Evolutionary conservation across 37 sponge, comb jelly and placozoan genomes (phyloP).

Genomic region (Tethya wilhelma): DNA sequence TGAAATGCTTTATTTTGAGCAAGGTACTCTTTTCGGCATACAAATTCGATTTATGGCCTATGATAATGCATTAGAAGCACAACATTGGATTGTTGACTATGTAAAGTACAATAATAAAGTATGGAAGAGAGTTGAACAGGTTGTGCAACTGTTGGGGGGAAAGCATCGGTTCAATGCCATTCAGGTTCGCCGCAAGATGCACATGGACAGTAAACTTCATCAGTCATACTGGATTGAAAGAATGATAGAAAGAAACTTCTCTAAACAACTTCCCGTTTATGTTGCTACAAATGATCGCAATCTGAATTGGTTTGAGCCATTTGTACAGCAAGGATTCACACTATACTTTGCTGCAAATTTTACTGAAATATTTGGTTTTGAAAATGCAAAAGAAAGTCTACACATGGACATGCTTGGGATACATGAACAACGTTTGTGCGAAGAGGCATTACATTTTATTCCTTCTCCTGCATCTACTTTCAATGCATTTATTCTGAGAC

Average conservation of each 20-base stretch:
- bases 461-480: constrained; percentile 74
- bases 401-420: constrained; percentile 69
- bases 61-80: constrained; percentile 50
- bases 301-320: constrained; percentile 57
- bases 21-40: constrained; percentile 87
- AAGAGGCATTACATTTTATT: constrained; percentile 64
- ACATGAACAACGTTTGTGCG: constrained; percentile 77
- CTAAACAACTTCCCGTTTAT: constrained; percentile 59
- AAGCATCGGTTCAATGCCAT: constrained; percentile 65
- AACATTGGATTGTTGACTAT: constrained; percentile 48
- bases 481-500: constrained; percentile 43
- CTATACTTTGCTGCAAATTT: constrained; percentile 59
- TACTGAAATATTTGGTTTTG: constrained; percentile 33
- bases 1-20: constrained; percentile 84
- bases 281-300: constrained; percentile 77
- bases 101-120: constrained; percentile 39
- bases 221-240: constrained; percentile 64
- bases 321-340: constrained; percentile 56
- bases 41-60: constrained; percentile 64
- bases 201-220: constrained; percentile 39
- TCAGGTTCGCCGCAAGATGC: constrained; percentile 74
- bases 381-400: constrained; percentile 4
- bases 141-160: constrained; percentile 34
- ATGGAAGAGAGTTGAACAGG: constrained; percentile 8
- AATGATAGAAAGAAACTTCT: constrained; percentile 39